These are phyloP conservation scores for Atractosteus spatula DNA, from an alignment of 2,113 vertebrate species.

Conservation along the genomic window DNA sequence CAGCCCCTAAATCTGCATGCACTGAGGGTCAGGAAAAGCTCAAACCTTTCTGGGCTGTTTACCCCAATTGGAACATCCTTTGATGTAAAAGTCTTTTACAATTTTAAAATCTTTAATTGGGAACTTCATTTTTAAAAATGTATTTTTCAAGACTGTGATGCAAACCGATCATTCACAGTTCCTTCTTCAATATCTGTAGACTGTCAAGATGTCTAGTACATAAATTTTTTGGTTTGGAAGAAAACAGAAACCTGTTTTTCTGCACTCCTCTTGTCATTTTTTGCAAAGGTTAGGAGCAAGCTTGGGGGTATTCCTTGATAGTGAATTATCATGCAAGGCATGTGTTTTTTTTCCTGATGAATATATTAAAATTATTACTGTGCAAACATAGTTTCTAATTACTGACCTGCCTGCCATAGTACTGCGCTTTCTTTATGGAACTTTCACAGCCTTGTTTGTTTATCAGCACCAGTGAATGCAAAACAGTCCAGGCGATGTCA, in stretches of 20 bases:
- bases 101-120: too few relatives aligned
- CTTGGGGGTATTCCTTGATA: constrained; percentile 72
- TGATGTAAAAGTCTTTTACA: too few relatives aligned
- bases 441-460: constrained; percentile 70
- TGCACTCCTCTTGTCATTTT: constrained; percentile 59
- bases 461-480: constrained; percentile 78
- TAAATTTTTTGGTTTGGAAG: too few relatives aligned
- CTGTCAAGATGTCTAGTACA: too few relatives aligned
- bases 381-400: constrained; percentile 85
- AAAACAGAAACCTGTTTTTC: constrained; percentile 16
- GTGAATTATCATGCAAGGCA: constrained; percentile 78
- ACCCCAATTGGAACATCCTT: too few relatives aligned
- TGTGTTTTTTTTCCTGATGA: constrained; percentile 80
- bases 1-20: too few relatives aligned
- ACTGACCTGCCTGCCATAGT: constrained; percentile 83
- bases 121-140: too few relatives aligned
- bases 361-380: constrained; percentile 86
- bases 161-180: too few relatives aligned
- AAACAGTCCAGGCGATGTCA: constrained; percentile 76
- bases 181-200: too few relatives aligned
- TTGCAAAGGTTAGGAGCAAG: constrained; percentile 68
- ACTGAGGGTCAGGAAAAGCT: too few relatives aligned
- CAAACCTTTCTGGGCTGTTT: too few relatives aligned
- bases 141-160: too few relatives aligned
- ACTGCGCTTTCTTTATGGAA: constrained; percentile 64